Percentiles rank a stretch among this genome's conserved stretches.
These are phyloP conservation scores for Urocolius indicus DNA, from an alignment of 2,113 vertebrate species.

Conservation along the genomic window DNA sequence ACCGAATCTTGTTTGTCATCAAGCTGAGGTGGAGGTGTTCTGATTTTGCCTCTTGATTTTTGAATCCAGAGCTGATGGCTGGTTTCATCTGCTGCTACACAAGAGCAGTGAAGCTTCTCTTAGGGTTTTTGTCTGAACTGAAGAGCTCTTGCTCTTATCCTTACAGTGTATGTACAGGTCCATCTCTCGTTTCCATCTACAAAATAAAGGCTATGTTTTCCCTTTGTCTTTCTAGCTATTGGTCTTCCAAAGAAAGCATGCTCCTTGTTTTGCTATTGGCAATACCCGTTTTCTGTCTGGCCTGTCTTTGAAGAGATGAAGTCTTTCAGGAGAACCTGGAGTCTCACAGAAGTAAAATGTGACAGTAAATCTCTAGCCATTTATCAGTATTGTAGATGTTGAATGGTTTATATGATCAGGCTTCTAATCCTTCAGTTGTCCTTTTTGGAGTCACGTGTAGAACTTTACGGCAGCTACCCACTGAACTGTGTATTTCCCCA, in stretches of 20 bases:
- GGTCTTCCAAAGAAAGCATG: neutral
- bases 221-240: neutral
- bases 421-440: neutral
- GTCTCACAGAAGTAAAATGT: neutral
- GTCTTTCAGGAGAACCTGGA: neutral
- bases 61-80: neutral
- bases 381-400: fast-evolving
- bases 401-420: neutral
- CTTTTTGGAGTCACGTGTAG: neutral
- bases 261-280: fast-evolving
- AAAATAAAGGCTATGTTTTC: neutral
- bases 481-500: neutral
- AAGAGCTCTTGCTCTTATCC: neutral
- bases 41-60: neutral
- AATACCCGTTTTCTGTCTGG: neutral
- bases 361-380: neutral
- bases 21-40: neutral
- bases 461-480: fast-evolving
- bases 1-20: neutral
- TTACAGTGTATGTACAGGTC: neutral
- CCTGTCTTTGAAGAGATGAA: neutral
- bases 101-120: neutral
- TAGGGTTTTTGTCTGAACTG: neutral
- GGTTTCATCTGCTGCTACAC: neutral
- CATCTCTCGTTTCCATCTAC: neutral